These are phyloP conservation scores for Phalacrocorax carbo DNA, from an alignment of 2,113 vertebrate genomes.

Conservation along the genomic window DNA sequence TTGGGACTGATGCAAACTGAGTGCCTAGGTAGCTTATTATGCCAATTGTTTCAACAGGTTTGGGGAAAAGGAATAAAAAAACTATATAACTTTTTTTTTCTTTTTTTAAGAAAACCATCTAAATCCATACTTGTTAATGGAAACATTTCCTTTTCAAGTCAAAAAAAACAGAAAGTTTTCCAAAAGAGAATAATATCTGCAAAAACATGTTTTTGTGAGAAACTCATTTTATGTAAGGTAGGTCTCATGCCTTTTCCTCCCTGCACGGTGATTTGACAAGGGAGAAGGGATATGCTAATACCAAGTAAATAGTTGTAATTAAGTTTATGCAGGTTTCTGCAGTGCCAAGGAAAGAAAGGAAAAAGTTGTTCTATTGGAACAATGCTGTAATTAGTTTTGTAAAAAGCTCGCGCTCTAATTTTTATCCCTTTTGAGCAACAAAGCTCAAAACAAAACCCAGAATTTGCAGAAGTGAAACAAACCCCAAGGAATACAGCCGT, in stretches of 20 bases:
- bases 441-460: neutral
- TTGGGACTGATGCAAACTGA: neutral
- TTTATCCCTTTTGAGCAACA: neutral
- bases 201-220: neutral
- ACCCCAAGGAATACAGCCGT: accelerated
- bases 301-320: conserved; percentile 26
- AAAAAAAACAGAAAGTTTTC: neutral
- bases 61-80: neutral
- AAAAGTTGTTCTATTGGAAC: neutral
- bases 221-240: neutral
- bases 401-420: neutral
- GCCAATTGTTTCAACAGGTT: neutral
- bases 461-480: neutral
- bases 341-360: neutral
- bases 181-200: neutral
- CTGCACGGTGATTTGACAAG: neutral
- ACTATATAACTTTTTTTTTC: neutral
- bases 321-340: neutral
- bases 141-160: neutral
- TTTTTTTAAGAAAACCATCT: neutral
- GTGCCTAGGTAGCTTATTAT: neutral
- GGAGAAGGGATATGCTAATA: neutral
- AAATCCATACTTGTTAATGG: neutral
- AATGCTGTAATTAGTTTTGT: neutral
- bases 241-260: neutral